Evolutionary conservation across 1,140 invertebrate species (phyloP).

Genomic region (Manduca sexta): DNA sequence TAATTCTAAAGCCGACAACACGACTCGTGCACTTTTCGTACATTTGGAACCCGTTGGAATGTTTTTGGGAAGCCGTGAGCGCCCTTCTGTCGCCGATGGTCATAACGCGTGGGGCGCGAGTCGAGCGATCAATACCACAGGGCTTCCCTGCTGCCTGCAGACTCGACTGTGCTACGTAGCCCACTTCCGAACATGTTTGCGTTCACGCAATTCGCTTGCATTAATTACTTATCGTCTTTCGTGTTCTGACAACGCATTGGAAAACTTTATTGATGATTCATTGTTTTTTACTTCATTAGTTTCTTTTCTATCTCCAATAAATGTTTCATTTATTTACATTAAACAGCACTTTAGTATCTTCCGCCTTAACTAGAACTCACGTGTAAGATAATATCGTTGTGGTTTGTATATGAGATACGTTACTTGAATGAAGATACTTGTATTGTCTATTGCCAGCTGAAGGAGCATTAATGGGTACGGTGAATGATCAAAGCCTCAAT

Average conservation of each 20-base stretch:
- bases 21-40: conserved; percentile 1
- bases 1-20: neutral
- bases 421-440: too few relatives aligned
- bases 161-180: conserved; percentile 23
- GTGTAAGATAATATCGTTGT: too few relatives aligned
- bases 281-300: neutral
- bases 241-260: neutral
- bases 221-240: conserved; percentile 13
- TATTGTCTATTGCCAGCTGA: too few relatives aligned
- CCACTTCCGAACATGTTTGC: conserved; percentile 25
- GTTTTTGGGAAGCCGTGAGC: conserved; percentile 41
- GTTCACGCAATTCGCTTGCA: conserved; percentile 24
- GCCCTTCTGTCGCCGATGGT: conserved; percentile 59
- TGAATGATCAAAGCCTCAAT: too few relatives aligned
- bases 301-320: neutral
- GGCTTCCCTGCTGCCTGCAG: conserved; percentile 42
- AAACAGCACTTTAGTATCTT: too few relatives aligned
- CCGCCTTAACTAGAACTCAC: too few relatives aligned
- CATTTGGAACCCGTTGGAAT: conserved; percentile 32
- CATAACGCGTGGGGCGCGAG: conserved; percentile 47
- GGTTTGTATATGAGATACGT: too few relatives aligned
- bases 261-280: neutral
- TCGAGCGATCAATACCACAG: conserved; percentile 53
- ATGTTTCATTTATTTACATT: too few relatives aligned
- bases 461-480: too few relatives aligned